Base-by-base conservation (phyloP, 1,140 invertebrate genomes). In the Drosophila kurseongensis region DNA sequence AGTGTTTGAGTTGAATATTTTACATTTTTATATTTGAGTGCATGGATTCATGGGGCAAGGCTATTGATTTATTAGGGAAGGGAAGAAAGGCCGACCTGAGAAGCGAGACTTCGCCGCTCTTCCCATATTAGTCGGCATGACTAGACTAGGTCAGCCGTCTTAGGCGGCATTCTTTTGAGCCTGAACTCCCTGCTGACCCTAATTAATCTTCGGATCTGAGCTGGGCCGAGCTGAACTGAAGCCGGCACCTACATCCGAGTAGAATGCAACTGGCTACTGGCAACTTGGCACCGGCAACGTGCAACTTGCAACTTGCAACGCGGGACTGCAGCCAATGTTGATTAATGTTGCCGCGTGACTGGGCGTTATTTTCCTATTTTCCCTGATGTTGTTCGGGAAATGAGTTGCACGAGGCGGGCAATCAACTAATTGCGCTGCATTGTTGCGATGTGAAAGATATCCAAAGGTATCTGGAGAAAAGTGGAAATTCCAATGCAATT, bases 291-390 rank as follows among this genome's bases (percentile, higher is more conserved):
- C 54, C 36, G 59, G 71, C 44, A 44, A 41, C 47, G 41, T 41
- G 69, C 35, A 72, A 56, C 68, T 47, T 69, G 27, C 42, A 65
- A 71, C 35, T 40, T 69, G 23, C 51, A 32, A 16, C 51, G 23
- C 38, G 29, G 32, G 12, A 62, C 14, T 76, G 71, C 63, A 75
- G 60, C 83, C 84, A 88, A 88, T 86, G 48, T 66, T 86, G 83
- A 86, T 86, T 88, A 82, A 88, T 86, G 79, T 48, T n/a, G 66
- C 82, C 74, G 82, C 83, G 79, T 86, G 83, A 88, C 79, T 86
- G 67, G 75, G 75, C 83, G 83, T 76, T 61, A 81, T 83, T 78
- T 56, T 69, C 35, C 56, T 13, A 61, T 59, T 59, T 60, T 59
- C 32, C 50, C 48, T 12, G 36, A 35, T 35, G 45, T 55, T 55